Evolutionary conservation across 2,113 vertebrate genomes (phyloP).

Genomic region (Synchiropus splendidus): DNA sequence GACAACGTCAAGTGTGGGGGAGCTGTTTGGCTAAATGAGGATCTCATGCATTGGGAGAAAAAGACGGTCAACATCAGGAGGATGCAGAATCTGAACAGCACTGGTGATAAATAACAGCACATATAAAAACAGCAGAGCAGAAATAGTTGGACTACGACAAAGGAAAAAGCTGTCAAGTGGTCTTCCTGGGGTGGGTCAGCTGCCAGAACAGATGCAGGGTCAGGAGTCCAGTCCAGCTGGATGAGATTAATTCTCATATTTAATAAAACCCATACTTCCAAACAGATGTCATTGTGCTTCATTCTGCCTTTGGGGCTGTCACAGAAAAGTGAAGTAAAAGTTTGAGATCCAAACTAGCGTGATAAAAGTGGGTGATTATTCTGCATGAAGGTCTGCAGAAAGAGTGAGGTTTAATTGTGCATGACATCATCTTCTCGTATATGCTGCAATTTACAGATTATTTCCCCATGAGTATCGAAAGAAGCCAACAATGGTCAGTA

Average conservation of each 20-base stretch:
- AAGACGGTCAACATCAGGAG: neutral
- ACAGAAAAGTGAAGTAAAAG: no score
- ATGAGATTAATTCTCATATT: constrained; percentile 33
- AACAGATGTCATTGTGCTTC: constrained; percentile 20
- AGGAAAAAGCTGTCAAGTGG: constrained; percentile 14
- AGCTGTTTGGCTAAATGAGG: constrained; percentile 2
- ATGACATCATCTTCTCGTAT: no score
- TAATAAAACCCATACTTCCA: constrained; percentile 29
- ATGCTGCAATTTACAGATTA: no score
- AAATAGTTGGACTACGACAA: constrained; percentile 8
- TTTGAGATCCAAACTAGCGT: neutral
- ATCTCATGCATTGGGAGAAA: constrained; percentile 19
- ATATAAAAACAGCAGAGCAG: neutral
- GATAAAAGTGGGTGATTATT: no score
- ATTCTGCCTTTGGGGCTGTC: constrained; percentile 18
- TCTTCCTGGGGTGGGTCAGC: constrained; percentile 14
- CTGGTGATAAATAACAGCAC: constrained; percentile 1
- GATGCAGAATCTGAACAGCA: neutral
- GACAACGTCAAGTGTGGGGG: constrained; percentile 4
- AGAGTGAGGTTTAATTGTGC: no score
- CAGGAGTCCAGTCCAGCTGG: constrained; percentile 45
- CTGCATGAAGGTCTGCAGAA: constrained; percentile 9
- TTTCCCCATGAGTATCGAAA: no score
- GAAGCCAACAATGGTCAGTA: no score
- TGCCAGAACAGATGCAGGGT: constrained; percentile 30